Base-by-base conservation (phyloP, 2,888 invertebrate species). In the Drosophila lutescens region DNA sequence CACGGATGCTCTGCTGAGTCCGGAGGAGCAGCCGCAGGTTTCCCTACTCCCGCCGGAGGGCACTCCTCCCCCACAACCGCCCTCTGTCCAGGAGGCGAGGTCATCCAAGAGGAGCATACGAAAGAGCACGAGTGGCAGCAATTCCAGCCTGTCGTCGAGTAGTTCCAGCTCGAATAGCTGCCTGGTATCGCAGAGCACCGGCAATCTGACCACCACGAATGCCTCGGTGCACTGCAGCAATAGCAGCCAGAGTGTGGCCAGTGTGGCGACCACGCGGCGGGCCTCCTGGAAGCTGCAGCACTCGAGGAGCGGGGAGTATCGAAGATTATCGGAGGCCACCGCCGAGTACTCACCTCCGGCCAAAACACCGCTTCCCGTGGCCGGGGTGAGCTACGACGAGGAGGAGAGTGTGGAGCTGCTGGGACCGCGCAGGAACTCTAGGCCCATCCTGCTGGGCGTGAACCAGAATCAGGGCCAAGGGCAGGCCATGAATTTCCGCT, bases 401-500 rank as follows among this genome's bases (percentile, higher is more conserved):
- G 89, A 89, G 66, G 89, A 89, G 53, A 83, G 78, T 34, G 75
- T 78, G 3, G 85, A 89, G 56, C 79, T 85, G 15, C 70, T 87
- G 26, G 81, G 67, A 44, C 78, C 89, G 12, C 72, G 71, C 2
- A 38, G 71, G 80, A 51, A 58, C 43, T 66, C 73, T 6, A 67
- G 74, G 3, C 83, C 86, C 20, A 59, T 81, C 12, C 55, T 81
- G 49, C 40, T 86, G 44, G 83, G 83, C 12, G 86, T 86, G 6
- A 75, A 44, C 38, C 72, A 67, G 55, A 50, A 44, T 10, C 75
- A 67, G 41, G 26, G 46, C 13, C 71, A 69, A 26, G 75, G 57
- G 9, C 79, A 86, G 26, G 67, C 79, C 6, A 90, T 85, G 46
- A 93, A 93, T 70, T 95, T 94, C 88, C 93, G 95, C 72, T 95